Evolutionary conservation across 2,888 invertebrate genomes (phyloP), one percentile per base, ranked within the genome.

Genomic region (Argynnis bischoffii): DNA sequence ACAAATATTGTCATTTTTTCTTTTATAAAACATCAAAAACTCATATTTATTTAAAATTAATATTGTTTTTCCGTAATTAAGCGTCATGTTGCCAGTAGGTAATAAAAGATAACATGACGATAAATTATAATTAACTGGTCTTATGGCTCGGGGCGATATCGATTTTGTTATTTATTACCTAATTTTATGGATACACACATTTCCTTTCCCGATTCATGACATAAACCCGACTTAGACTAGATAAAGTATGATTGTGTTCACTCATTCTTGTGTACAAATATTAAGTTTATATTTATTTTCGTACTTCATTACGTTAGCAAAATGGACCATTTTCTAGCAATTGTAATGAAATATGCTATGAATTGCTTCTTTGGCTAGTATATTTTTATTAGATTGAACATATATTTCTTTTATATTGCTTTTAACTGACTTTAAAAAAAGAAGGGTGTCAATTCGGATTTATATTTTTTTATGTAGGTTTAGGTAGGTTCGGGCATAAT

Each of bases 111-210:
- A 70, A 63, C 59, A 55, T 26, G 54, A 16, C 55, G 21, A 68
- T 68, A 68, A 70, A 70, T 68, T 70, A 65, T 66, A 70, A 70
- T 70, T 68, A 70, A 55, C 65, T 47, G 46, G 41, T 69, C 51
- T 61, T 35, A 55, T 13, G 48, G 48, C 60, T 47, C 53, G 50
- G 41, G 16, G 54, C 50, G 18, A 14, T 68, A 68, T 64, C 60
- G 68, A 68, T 68, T 64, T 59, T 55, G 59, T 59, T 64, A 57
- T 64, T 64, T 68, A 64, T 59, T 60, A 55, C 16, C 56, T 56
- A 63, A 56, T 51, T 63, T 63, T 63, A 57, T 63, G 56, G 47
- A 47, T n/a, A 47, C 56, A 47, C 47, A 63, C 51, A 55, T 55
- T 66, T 41, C 16, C 26, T 63, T 16, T 15, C 15, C 48, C 18